These are phyloP conservation scores for Pyxicephalus adspersus DNA, from an alignment of 2,113 vertebrate genomes.

Conservation along the genomic window DNA sequence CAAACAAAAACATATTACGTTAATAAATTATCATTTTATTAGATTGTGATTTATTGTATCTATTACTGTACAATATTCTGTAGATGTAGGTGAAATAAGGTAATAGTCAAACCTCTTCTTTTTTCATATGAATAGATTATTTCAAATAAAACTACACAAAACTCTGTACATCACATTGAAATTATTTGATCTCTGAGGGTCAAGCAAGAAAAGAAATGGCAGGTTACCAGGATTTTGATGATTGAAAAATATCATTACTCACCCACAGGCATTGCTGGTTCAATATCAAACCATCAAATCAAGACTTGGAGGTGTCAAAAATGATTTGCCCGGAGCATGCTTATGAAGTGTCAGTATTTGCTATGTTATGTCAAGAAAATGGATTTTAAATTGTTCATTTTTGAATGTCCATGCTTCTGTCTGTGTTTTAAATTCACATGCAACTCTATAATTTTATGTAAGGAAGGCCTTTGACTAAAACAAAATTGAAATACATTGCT, in stretches of 20 bases:
- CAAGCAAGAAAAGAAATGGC: constrained; percentile 48
- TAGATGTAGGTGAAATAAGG: too few relatives aligned
- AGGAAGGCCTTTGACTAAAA: background rate
- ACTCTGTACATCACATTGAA: constrained; percentile 24
- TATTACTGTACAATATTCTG: too few relatives aligned
- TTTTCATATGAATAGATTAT: constrained; percentile 2
- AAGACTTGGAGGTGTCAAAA: constrained; percentile 51
- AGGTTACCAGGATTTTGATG: constrained; percentile 48
- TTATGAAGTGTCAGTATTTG: constrained; percentile 50
- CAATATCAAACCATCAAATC: constrained; percentile 55
- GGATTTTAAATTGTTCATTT: constrained; percentile 51
- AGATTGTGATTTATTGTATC: too few relatives aligned
- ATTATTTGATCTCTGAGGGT: constrained; percentile 38
- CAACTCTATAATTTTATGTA: background rate
- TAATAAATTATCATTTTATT: too few relatives aligned
- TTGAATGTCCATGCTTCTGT: constrained; percentile 11
- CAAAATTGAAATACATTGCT: too few relatives aligned
- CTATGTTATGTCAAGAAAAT: constrained; percentile 47
- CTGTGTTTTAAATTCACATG: constrained; percentile 8
- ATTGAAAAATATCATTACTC: constrained; percentile 56
- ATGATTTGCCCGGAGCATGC: constrained; percentile 50
- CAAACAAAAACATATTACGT: too few relatives aligned
- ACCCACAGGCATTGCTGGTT: constrained; percentile 49
- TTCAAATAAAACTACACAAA: constrained; percentile 28
- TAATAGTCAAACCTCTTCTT: background rate